Evolutionary conservation across 2,797 vertebrate species (phyloP).

Genomic region (Hydrophis major): DNA sequence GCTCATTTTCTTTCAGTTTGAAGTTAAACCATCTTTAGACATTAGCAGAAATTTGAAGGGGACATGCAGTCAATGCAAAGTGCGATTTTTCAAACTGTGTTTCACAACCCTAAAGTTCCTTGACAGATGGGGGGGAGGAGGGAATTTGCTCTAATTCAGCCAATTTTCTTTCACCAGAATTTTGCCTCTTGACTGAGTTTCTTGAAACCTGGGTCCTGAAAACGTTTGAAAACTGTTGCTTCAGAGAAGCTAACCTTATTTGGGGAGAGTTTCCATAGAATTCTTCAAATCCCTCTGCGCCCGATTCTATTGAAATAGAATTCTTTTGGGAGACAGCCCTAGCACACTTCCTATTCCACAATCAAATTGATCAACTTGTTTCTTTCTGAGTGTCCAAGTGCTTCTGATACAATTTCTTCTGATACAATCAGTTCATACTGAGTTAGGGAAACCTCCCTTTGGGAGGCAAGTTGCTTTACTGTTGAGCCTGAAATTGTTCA

Average conservation of each 20-base stretch:
- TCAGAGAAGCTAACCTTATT: background rate
- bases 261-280: background rate
- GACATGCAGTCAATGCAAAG: background rate
- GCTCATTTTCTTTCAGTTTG: background rate
- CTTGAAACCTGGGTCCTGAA: background rate
- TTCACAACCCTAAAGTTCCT: background rate
- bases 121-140: no score
- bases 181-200: background rate
- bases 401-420: no score
- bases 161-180: background rate
- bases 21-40: background rate
- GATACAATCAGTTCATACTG: background rate
- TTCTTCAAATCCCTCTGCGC: background rate
- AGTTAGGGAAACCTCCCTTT: background rate
- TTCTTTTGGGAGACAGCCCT: no score
- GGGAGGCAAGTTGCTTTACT: background rate
- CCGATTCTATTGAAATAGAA: background rate
- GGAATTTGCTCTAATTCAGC: background rate
- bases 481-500: background rate
- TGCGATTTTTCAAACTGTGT: background rate
- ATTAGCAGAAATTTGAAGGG: background rate
- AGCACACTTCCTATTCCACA: background rate
- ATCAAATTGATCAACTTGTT: background rate
- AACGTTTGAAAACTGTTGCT: background rate
- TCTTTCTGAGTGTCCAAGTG: background rate